phyloP scores from a whole-genome alignment of 2,888 invertebrate species.

The Exocentrus adspersus region DNA sequence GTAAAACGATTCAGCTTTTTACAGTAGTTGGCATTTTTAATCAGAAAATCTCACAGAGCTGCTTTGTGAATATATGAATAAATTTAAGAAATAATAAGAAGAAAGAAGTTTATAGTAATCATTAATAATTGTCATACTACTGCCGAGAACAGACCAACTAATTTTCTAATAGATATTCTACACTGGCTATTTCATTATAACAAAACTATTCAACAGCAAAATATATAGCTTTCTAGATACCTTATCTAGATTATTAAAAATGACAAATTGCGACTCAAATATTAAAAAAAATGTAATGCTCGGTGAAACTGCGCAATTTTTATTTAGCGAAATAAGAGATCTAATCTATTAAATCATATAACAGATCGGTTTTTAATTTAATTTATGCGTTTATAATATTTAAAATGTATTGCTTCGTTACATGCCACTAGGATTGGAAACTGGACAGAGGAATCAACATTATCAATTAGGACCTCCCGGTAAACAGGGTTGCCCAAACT shows the following conservation, averaged over 20 bases:
- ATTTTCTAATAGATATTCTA: not conserved
- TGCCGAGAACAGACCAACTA: not conserved
- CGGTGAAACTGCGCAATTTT: not conserved
- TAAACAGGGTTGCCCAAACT: too few species aligned
- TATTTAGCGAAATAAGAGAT: not conserved
- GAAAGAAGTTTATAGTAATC: not conserved
- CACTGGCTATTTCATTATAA: not conserved
- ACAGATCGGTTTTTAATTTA: not conserved
- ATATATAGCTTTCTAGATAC: not conserved
- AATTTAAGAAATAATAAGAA: too few species aligned
- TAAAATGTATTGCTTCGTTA: too few species aligned
- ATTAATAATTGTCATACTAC: too few species aligned
- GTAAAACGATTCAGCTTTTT: not conserved
- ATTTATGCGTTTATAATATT: not conserved
- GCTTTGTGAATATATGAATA: too few species aligned
- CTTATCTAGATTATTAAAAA: conserved; percentile 3
- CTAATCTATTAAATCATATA: not conserved
- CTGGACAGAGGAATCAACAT: too few species aligned
- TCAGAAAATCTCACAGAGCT: too few species aligned
- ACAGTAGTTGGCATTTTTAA: not conserved
- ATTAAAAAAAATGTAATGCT: not conserved
- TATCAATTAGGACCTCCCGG: too few species aligned
- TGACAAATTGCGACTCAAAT: not conserved
- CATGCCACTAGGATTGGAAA: too few species aligned
- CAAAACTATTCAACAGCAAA: not conserved